Evolutionary conservation across 2,113 vertebrate species (phyloP).

Genomic region (Barnardius zonarius): DNA sequence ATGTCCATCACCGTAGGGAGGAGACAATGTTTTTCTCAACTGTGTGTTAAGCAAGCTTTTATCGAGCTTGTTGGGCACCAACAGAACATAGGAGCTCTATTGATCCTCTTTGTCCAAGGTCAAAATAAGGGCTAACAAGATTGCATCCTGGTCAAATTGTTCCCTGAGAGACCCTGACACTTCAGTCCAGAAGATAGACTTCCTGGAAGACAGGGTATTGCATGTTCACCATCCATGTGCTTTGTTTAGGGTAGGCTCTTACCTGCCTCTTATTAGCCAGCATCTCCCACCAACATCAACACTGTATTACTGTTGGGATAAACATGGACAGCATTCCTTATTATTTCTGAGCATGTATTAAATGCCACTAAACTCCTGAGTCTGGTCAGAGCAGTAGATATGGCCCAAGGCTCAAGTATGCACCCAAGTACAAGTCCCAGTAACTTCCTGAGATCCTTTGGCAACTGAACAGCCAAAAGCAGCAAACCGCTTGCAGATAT

Average conservation of each 20-base stretch:
- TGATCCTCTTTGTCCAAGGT: not conserved
- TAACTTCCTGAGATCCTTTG: not conserved
- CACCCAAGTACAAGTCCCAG: accelerated
- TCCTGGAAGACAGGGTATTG: not conserved
- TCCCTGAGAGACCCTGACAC: not conserved
- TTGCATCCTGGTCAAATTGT: not conserved
- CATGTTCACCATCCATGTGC: not conserved
- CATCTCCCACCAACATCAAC: not conserved
- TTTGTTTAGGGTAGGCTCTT: not conserved
- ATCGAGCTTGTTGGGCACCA: not conserved
- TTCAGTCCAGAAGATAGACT: not conserved
- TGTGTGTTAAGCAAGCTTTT: not conserved
- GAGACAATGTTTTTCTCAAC: not conserved
- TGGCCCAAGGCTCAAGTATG: not conserved
- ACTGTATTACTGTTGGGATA: not conserved
- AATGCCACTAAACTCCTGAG: not conserved
- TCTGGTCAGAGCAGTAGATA: not conserved
- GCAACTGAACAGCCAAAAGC: not conserved
- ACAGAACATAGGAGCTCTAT: not conserved
- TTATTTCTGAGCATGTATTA: not conserved
- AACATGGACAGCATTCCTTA: not conserved
- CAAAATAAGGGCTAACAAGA: not conserved
- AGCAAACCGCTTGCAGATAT: not conserved
- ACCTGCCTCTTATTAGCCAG: not conserved
- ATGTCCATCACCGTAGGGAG: accelerated